phyloP scores from a whole-genome alignment of 2,113 vertebrate species.

The Sebastes fasciatus region DNA sequence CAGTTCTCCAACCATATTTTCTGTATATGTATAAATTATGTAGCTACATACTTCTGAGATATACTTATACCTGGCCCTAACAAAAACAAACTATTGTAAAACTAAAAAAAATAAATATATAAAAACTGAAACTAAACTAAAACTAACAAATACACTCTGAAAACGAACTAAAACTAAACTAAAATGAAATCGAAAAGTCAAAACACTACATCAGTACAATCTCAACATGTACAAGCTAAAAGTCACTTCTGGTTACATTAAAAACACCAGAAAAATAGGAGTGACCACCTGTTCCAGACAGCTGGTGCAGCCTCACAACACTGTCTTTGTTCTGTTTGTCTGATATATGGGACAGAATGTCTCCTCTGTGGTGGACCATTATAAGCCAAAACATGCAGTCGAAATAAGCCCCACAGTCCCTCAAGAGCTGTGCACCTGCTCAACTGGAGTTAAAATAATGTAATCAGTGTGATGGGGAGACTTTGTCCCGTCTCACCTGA shows the following conservation, averaged over 20 bases:
- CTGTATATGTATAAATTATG: too few relatives aligned
- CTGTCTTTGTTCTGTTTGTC: background rate
- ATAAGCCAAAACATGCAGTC: background rate
- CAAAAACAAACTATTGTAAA: too few relatives aligned
- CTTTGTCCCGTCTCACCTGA: conserved; percentile 82
- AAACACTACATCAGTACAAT: background rate
- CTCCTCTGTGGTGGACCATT: too few relatives aligned
- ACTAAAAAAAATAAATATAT: too few relatives aligned
- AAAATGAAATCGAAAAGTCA: too few relatives aligned
- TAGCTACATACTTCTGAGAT: too few relatives aligned
- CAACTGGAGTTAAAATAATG: too few relatives aligned
- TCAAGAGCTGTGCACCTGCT: background rate
- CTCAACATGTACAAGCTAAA: background rate
- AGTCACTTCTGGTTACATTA: background rate
- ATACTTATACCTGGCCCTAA: too few relatives aligned
- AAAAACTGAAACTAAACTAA: too few relatives aligned
- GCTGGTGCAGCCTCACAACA: background rate
- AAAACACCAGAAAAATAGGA: background rate
- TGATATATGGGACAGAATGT: background rate
- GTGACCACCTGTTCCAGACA: background rate
- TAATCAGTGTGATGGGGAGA: background rate
- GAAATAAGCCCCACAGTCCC: background rate
- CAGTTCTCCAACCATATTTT: too few relatives aligned
- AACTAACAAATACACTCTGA: too few relatives aligned
- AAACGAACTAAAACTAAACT: too few relatives aligned